Evolutionary conservation across 2,113 vertebrate genomes (phyloP).

Genomic region (Campylomormyrus numenius): DNA sequence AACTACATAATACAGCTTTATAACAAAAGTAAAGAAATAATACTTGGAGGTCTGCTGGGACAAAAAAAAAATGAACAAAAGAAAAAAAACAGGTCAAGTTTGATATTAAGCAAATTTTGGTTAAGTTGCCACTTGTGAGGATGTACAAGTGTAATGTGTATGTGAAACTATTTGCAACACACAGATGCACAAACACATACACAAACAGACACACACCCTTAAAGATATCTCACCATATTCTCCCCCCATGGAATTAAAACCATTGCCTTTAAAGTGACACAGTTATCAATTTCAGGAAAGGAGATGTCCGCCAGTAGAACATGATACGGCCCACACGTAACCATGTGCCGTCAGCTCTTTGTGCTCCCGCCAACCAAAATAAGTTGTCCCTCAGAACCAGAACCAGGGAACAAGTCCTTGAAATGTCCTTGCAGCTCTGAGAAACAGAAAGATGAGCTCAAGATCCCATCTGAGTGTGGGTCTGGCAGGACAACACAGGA

Average conservation of each 20-base stretch:
- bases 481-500: conserved; percentile 28
- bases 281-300: conserved; percentile 1
- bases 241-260: neutral
- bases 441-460: conserved; percentile 28
- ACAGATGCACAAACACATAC: neutral
- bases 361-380: conserved; percentile 2
- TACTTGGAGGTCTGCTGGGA: neutral
- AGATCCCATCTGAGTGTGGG: conserved; percentile 11
- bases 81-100: neutral
- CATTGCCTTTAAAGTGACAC: neutral
- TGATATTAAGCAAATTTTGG: neutral
- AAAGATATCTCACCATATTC: neutral
- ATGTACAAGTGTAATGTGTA: neutral
- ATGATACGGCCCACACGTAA: neutral
- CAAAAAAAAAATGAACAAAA: neutral
- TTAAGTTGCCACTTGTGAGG: neutral
- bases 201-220: neutral
- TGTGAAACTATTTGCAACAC: neutral
- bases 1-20: neutral
- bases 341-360: neutral
- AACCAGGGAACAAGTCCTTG: conserved; percentile 27
- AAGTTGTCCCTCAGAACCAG: conserved; percentile 13
- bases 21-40: neutral
- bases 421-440: conserved; percentile 35
- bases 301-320: neutral